phyloP scores from a whole-genome alignment of 1,140 invertebrate genomes.

The Trachelipus rathkii region DNA sequence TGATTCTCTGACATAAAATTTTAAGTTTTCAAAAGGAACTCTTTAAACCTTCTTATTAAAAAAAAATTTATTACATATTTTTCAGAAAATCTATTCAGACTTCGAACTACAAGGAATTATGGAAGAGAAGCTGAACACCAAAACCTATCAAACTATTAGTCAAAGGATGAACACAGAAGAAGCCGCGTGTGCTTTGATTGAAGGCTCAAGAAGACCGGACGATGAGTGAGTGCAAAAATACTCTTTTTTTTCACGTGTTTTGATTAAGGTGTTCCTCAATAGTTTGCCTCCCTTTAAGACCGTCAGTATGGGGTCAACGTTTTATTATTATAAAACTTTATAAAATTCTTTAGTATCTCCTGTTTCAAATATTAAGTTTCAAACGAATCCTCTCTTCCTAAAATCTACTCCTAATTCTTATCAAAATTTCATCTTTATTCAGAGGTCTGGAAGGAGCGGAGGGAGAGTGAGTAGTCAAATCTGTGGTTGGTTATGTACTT shows the following conservation, averaged over 20 bases:
- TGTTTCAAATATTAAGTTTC: too few species aligned
- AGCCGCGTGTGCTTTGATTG: slow-evolving; percentile 83
- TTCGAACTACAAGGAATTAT: slow-evolving; percentile 98
- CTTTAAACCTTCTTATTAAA: not conserved
- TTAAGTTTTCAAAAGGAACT: not conserved
- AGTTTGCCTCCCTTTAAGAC: too few species aligned
- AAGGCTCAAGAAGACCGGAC: slow-evolving; percentile 66
- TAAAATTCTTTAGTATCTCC: not conserved
- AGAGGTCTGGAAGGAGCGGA: slow-evolving; percentile 39
- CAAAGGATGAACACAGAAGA: slow-evolving; percentile 94
- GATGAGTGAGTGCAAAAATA: slow-evolving; percentile 49
- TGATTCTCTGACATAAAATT: not conserved
- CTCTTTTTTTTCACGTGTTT: not conserved
- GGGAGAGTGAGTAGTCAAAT: slow-evolving; percentile 38
- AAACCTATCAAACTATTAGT: slow-evolving; percentile 88
- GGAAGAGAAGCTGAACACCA: slow-evolving; percentile 95
- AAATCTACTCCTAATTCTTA: slow-evolving; percentile 22
- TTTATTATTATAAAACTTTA: not conserved
- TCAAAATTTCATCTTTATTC: slow-evolving; percentile 24
- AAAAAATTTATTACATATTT: not conserved
- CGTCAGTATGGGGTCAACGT: too few species aligned
- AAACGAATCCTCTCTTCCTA: not conserved
- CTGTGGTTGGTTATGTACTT: not conserved
- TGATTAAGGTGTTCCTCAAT: not conserved
- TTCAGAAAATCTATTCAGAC: slow-evolving; percentile 95